Evolutionary conservation across 2,888 invertebrate genomes (phyloP).

Genomic region (Lottia gigantea): DNA sequence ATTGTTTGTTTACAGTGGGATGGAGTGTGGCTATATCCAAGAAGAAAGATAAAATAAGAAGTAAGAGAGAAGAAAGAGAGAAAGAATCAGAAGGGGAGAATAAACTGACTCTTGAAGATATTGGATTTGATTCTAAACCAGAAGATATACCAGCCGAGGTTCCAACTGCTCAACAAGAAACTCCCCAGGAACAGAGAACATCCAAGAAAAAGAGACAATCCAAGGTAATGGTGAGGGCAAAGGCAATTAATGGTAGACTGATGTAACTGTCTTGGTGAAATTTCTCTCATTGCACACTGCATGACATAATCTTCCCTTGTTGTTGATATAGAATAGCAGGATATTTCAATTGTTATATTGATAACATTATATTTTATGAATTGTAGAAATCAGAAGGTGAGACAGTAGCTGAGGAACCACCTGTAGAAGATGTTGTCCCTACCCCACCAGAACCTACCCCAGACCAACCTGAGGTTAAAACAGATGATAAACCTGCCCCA

Average conservation of each 20-base stretch:
- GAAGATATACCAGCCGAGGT: constrained; percentile 32
- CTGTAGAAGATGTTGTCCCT: constrained; percentile 2
- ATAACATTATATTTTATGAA: neutral
- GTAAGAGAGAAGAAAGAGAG: neutral
- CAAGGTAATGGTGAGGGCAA: too few species aligned
- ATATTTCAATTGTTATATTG: too few species aligned
- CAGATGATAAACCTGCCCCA: constrained; percentile 34
- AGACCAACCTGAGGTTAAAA: constrained; percentile 42
- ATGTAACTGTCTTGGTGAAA: too few species aligned
- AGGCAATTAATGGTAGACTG: too few species aligned
- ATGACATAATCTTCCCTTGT: too few species aligned
- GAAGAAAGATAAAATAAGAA: constrained; percentile 6
- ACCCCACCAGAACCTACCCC: constrained; percentile 17
- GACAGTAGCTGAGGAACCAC: constrained; percentile 16
- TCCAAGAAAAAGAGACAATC: constrained; percentile 23
- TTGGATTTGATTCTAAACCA: constrained; percentile 21
- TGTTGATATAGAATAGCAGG: too few species aligned
- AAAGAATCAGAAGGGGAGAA: neutral
- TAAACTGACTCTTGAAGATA: constrained; percentile 9
- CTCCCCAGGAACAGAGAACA: constrained; percentile 18
- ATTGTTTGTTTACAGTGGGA: neutral
- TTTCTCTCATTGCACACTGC: too few species aligned
- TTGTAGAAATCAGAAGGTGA: neutral
- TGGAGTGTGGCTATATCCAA: constrained; percentile 1
- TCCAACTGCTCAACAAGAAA: constrained; percentile 10